These are phyloP conservation scores for Onychorhynchus coronatus DNA, from an alignment of 2,113 vertebrate species.

Conservation along the genomic window DNA sequence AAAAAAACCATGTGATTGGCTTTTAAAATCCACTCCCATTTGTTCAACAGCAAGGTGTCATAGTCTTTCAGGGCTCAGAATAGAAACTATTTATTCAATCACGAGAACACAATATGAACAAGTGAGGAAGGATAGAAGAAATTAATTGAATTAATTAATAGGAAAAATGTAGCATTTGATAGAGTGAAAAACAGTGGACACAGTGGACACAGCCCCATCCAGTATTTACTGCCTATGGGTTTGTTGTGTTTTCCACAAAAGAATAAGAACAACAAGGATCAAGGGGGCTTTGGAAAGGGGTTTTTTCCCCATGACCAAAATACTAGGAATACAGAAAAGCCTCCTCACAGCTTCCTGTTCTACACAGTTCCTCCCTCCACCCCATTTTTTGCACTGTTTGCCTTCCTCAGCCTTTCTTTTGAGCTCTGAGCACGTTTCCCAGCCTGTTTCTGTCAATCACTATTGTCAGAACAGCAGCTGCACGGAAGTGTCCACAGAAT, in stretches of 20 bases:
- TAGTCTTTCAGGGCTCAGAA: background rate
- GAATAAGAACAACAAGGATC: background rate
- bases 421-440: background rate
- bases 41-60: background rate
- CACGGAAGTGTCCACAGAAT: background rate
- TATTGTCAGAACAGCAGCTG: constrained; percentile 26
- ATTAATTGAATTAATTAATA: background rate
- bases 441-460: background rate
- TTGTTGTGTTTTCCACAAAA: background rate
- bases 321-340: background rate
- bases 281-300: background rate
- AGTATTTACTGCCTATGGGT: background rate
- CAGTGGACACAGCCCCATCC: background rate
- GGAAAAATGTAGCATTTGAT: background rate
- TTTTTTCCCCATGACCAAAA: background rate
- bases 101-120: background rate
- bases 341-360: background rate
- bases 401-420: constrained; percentile 22
- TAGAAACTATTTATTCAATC: background rate
- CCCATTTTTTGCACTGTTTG: background rate
- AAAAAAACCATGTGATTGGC: background rate
- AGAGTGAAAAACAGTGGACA: background rate
- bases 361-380: background rate
- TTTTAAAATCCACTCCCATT: background rate
- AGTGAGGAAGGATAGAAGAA: background rate